Base-by-base conservation (phyloP, 2,888 invertebrate genomes). In the Allolobophora icterica region DNA sequence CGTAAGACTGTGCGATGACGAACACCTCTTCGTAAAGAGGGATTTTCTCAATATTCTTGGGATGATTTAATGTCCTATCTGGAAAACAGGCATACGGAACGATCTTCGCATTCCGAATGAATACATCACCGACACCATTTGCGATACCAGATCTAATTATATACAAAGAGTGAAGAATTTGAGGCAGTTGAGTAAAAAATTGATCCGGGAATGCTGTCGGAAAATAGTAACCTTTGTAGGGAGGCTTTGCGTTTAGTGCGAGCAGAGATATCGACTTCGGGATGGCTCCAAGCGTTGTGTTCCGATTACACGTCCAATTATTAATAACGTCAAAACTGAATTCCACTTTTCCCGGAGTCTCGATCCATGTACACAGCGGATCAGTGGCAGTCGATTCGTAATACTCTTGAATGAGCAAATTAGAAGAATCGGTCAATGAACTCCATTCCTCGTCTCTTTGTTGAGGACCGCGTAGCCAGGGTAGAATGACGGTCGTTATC, bases 1-100 rank as follows among this genome's bases (percentile, higher is more conserved):
- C 92, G 92, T 92, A 93, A 83, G 89, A 91, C 89, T 92, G 92
- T 1, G 91, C 91, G 40, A 93, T 92, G 42, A 93, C 90, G 90
- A 93, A 93, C 15, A 93, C 92, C 40, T 93, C 92, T n/a, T 89
- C 90, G 89, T 92, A 93, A 21, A 92, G 38, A 11, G 91, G 92
- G 13, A 91, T n/a, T 30, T 89, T 30, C 30, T 38, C 13, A 24
- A 42, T 24, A 42, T 89, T 17, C 24, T 30, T 2, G 1, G 89
- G 89, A 17, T n/a, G 40, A 38, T 40, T 89, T 24, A 42, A 42
- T 38, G 38, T 42, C 24, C 1, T 21, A 40, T 89, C 89, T 17
- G 38, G 30, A 42, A 24, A 40, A 42, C 89, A 89, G 1, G 40
- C 38, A 42, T 89, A 89, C 30, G 40, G 89, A 34, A 89, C 89